Evolutionary conservation across 2,888 invertebrate genomes (phyloP).

Genomic region (Calameuta filiformis): DNA sequence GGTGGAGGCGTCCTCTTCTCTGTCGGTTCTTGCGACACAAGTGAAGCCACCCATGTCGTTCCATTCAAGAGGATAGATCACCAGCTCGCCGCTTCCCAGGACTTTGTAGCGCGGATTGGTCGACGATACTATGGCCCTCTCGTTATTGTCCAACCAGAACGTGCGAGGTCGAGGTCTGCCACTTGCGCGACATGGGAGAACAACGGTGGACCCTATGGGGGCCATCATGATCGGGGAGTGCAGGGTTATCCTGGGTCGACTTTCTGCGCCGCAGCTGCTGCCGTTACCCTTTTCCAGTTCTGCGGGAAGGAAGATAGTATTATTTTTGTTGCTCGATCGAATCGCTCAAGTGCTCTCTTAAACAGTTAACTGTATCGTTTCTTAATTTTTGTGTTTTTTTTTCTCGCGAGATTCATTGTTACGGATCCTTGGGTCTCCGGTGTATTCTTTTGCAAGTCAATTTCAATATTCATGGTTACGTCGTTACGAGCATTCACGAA

Average conservation of each 20-base stretch:
- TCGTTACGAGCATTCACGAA: no score
- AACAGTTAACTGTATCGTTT: background rate
- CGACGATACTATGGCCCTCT: conserved; percentile 61
- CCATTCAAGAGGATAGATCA: conserved; percentile 80
- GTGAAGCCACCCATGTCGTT: conserved; percentile 85
- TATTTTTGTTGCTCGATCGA: no score
- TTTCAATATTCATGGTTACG: no score
- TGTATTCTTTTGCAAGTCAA: background rate
- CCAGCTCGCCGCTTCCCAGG: conserved; percentile 79
- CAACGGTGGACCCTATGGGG: conserved; percentile 71
- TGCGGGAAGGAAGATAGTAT: background rate
- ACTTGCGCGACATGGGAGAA: conserved; percentile 77
- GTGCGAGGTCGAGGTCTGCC: conserved; percentile 74
- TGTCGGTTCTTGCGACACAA: conserved; percentile 75
- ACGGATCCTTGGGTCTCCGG: background rate
- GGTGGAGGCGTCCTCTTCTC: conserved; percentile 71
- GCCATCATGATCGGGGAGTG: conserved; percentile 61
- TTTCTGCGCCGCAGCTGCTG: conserved; percentile 17
- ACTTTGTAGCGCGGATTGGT: conserved; percentile 47
- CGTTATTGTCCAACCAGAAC: conserved; percentile 75
- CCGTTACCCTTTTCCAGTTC: conserved; percentile 15
- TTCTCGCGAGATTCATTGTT: background rate
- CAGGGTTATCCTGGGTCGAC: conserved; percentile 53
- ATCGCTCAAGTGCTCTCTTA: fast-evolving
- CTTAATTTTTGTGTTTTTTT: background rate